A percentile compares a stretch with the other conserved stretches of the same genome.
Conservation (phyloP, 2,797 vertebrate genomes). For the Sarcophilus harrisii region DNA sequence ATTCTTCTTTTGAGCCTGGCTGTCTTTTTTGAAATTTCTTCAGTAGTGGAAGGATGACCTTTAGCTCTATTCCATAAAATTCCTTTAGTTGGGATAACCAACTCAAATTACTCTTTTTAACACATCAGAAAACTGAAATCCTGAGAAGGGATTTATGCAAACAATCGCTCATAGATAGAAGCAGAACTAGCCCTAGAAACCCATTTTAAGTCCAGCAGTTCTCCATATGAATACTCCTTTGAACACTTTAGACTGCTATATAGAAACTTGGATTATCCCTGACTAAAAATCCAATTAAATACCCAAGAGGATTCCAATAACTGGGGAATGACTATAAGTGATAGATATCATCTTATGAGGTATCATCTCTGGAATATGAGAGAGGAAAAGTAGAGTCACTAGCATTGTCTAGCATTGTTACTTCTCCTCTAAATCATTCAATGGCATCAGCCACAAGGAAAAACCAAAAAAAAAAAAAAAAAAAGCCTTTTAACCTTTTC, state of each 20-base stretch:
- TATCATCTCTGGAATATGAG: background rate
- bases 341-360: background rate
- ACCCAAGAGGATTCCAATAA: background rate
- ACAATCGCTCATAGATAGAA: background rate
- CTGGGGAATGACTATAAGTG: background rate
- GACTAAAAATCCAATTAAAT: background rate
- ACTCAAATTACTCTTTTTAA: background rate
- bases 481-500: background rate
- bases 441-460: background rate
- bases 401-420: background rate
- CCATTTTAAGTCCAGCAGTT: background rate
- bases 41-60: background rate
- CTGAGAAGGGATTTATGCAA: conserved; percentile 17
- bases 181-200: background rate
- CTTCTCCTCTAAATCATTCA: background rate
- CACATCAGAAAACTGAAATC: conserved; percentile 22
- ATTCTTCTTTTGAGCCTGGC: background rate
- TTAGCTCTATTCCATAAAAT: background rate
- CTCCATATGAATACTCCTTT: background rate
- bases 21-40: background rate
- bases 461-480: background rate
- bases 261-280: background rate
- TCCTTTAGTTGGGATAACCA: background rate
- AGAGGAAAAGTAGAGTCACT: background rate
- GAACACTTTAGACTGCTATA: background rate